phyloP scores from a whole-genome alignment of 1,140 invertebrate species.

The Euura lappo region DNA sequence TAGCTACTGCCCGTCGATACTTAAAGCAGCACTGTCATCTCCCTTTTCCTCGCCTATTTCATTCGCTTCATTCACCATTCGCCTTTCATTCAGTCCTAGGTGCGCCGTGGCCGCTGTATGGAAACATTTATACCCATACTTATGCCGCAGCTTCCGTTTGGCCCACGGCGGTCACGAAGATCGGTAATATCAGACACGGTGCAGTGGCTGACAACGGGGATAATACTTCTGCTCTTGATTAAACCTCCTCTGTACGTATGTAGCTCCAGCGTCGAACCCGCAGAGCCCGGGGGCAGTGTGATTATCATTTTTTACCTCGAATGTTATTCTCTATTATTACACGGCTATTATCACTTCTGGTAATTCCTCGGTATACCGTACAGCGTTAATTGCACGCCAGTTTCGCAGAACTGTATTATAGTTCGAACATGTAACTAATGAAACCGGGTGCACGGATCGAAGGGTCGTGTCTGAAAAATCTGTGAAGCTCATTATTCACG shows the following conservation, averaged over 20 bases:
- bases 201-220: too few relatives aligned
- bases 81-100: not conserved
- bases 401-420: too few relatives aligned
- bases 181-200: not conserved
- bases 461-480: too few relatives aligned
- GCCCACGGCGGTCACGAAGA: constrained; percentile 3
- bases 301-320: too few relatives aligned
- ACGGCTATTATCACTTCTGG: not conserved
- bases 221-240: too few relatives aligned
- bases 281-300: too few relatives aligned
- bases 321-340: not conserved
- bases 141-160: not conserved
- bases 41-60: constrained; percentile 13
- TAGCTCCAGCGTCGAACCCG: too few relatives aligned
- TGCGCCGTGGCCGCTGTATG: not conserved
- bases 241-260: too few relatives aligned
- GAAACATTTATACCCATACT: not conserved
- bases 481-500: too few relatives aligned
- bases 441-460: too few relatives aligned
- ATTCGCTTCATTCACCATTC: not conserved
- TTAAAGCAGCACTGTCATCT: constrained; percentile 43
- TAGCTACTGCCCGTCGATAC: constrained; percentile 29
- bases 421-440: too few relatives aligned
- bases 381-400: too few relatives aligned
- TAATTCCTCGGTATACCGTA: not conserved